Evolutionary conservation across 2,888 invertebrate species (phyloP).

Genomic region (Mesorhabditis spiculigera): DNA sequence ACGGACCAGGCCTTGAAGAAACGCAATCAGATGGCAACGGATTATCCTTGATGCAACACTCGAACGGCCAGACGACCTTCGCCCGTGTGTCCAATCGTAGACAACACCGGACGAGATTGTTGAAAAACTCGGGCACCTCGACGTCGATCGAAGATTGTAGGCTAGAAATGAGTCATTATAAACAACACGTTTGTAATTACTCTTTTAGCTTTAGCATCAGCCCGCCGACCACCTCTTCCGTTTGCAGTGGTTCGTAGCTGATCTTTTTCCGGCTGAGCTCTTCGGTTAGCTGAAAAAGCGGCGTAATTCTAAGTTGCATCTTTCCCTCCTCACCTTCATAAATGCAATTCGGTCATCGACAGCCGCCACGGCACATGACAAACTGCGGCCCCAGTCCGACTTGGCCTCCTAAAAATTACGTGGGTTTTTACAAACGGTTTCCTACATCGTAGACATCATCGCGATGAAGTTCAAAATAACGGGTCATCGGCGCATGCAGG

Average conservation of each 20-base stretch:
- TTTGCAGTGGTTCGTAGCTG: constrained; percentile 17
- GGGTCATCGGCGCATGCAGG: background rate
- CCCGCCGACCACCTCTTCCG: constrained; percentile 46
- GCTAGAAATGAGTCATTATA: constrained; percentile 13
- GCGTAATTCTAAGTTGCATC: background rate
- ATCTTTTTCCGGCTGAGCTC: constrained; percentile 42
- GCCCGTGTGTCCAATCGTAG: constrained; percentile 38
- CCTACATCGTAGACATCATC: background rate
- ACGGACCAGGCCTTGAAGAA: constrained; percentile 40
- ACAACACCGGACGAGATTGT: constrained; percentile 29
- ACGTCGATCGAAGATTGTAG: constrained; percentile 16
- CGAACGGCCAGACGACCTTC: constrained; percentile 38
- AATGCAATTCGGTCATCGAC: constrained; percentile 50
- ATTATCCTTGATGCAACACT: constrained; percentile 42
- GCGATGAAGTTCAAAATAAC: background rate
- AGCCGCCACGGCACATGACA: constrained; percentile 38
- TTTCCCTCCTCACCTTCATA: constrained; percentile 19
- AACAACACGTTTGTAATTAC: constrained; percentile 16
- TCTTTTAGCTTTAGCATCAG: constrained; percentile 33
- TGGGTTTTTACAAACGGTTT: background rate
- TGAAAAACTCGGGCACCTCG: constrained; percentile 21
- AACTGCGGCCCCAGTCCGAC: constrained; percentile 14
- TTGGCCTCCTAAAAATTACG: background rate
- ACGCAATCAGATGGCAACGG: constrained; percentile 32
- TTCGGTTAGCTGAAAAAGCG: constrained; percentile 18